A percentile compares a stretch with the other conserved stretches of the same genome.
phyloP scores from a whole-genome alignment of 2,888 invertebrate genomes.

The Polyommatus iphigenia region DNA sequence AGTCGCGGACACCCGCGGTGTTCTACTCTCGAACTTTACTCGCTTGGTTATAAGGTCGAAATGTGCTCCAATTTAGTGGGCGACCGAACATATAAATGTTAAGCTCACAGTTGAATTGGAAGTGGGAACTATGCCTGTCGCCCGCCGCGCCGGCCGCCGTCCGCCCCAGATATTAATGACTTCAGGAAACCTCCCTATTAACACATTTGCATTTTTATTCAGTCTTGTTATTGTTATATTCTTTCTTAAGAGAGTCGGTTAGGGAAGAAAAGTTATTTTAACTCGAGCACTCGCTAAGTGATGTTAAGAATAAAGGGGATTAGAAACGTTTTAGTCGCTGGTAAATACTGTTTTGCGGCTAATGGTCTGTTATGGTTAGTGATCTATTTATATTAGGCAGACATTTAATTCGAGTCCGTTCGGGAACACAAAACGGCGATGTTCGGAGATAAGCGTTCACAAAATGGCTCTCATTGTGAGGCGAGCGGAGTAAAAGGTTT shows the following conservation, averaged over 20 bases:
- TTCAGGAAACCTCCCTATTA: neutral
- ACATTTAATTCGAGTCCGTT: neutral
- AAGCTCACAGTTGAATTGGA: conserved; percentile 8
- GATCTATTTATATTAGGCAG: neutral
- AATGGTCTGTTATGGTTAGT: neutral
- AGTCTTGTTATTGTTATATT: neutral
- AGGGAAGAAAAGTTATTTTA: neutral
- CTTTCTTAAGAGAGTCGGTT: neutral
- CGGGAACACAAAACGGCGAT: neutral
- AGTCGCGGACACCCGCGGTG: neutral
- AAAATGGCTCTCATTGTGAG: neutral
- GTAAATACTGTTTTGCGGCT: neutral
- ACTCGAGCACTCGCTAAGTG: neutral
- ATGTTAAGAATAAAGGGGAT: neutral
- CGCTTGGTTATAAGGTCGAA: neutral
- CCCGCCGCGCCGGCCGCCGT: neutral
- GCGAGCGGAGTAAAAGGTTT: neutral
- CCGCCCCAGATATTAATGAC: conserved; percentile 2
- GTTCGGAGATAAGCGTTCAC: neutral
- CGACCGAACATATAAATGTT: neutral
- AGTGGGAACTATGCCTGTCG: neutral
- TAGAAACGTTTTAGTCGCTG: neutral
- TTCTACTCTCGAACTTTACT: neutral
- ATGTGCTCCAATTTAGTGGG: neutral
- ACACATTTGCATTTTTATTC: conserved; percentile 14